Percentiles rank a stretch among this genome's conserved stretches.
Evolutionary conservation across 2,113 vertebrate species (phyloP).

Genomic region (Gallinago media): DNA sequence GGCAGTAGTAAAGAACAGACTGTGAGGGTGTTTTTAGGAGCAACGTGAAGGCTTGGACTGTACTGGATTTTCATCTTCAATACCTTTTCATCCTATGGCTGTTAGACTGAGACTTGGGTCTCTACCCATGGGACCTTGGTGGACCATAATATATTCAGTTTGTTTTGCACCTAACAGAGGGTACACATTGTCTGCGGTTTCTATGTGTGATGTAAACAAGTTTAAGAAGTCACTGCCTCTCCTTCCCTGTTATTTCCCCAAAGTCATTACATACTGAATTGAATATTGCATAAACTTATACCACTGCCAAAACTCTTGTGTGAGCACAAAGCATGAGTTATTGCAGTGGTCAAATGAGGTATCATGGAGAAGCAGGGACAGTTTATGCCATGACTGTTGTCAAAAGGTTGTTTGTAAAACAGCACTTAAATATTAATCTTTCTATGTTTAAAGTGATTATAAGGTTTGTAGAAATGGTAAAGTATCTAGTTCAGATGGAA

Average conservation of each 20-base stretch:
- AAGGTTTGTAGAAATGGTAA: not conserved
- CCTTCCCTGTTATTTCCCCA: not conserved
- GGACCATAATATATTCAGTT: not conserved
- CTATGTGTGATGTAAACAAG: not conserved
- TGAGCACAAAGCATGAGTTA: not conserved
- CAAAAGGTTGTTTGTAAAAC: not conserved
- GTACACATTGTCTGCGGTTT: not conserved
- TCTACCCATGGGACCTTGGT: no score
- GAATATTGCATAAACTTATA: not conserved
- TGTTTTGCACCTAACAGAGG: not conserved
- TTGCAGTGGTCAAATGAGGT: not conserved
- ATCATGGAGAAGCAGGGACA: not conserved
- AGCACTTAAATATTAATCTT: not conserved
- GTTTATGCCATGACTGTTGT: not conserved
- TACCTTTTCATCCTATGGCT: not conserved
- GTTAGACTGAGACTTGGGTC: not conserved
- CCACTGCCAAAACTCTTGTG: not conserved
- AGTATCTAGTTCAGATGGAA: fast-evolving
- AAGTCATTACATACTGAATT: not conserved
- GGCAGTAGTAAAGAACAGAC: not conserved
- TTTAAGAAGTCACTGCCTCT: not conserved
- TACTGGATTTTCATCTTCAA: not conserved
- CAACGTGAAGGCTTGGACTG: not conserved
- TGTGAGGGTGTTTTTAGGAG: not conserved
- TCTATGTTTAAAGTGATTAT: not conserved